Conservation (phyloP, 1,140 invertebrate genomes). For the Saccostrea echinata region DNA sequence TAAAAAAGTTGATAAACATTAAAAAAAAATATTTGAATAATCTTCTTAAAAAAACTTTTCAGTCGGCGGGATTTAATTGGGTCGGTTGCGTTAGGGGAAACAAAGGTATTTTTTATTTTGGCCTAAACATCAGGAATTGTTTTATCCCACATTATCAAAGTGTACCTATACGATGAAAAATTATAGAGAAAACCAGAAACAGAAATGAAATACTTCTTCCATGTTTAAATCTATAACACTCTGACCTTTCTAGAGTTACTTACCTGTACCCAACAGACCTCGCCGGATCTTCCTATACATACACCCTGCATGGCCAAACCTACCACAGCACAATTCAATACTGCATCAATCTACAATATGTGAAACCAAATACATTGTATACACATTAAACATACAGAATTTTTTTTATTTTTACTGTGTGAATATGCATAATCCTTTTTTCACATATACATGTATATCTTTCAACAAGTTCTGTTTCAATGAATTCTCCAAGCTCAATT, state of each 20-base stretch:
- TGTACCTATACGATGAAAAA: too few species aligned
- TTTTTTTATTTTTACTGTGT: neutral
- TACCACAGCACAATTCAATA: slow-evolving; percentile 56
- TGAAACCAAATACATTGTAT: neutral
- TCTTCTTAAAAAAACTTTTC: too few species aligned
- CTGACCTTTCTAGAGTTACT: neutral
- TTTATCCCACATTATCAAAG: too few species aligned
- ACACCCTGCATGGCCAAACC: slow-evolving; percentile 68
- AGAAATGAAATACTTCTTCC: neutral
- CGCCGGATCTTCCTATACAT: slow-evolving; percentile 63
- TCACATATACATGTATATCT: too few species aligned
- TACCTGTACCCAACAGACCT: slow-evolving; percentile 69
- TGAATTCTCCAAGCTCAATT: neutral
- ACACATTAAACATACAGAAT: neutral
- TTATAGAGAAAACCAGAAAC: neutral
- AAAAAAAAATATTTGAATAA: too few species aligned
- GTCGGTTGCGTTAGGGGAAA: too few species aligned
- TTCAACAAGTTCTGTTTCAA: neutral
- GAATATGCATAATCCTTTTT: too few species aligned
- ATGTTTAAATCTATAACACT: neutral
- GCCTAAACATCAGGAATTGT: too few species aligned
- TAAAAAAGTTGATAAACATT: too few species aligned
- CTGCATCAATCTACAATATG: slow-evolving; percentile 55
- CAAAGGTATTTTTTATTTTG: too few species aligned
- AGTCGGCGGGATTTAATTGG: too few species aligned